Percentiles rank a stretch among this genome's conserved stretches.
These are phyloP conservation scores for Nothocercus julius DNA, from an alignment of 2,113 vertebrate genomes.

Conservation along the genomic window DNA sequence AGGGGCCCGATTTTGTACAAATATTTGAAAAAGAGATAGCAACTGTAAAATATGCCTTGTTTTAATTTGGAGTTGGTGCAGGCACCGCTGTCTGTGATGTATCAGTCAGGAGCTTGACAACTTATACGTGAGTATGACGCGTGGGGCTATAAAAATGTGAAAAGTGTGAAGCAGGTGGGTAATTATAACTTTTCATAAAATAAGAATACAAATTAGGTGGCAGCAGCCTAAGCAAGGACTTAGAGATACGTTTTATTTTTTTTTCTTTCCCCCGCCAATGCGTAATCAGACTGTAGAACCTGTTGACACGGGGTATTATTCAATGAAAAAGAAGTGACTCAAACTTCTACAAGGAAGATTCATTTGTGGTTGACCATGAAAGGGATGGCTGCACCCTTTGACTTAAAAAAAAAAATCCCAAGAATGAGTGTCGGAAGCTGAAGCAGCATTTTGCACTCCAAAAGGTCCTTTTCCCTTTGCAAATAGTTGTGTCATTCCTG, in stretches of 20 bases:
- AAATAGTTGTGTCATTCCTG: neutral
- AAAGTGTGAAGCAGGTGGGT: neutral
- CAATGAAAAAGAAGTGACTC: neutral
- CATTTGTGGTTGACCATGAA: neutral
- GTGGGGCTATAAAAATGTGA: neutral
- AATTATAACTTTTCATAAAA: neutral
- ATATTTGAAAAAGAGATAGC: neutral
- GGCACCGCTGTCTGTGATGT: rapidly evolving
- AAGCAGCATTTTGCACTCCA: neutral
- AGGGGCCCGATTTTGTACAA: neutral
- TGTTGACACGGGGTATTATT: neutral
- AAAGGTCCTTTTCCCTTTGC: neutral
- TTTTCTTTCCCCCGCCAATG: neutral
- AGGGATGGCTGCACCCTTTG: neutral
- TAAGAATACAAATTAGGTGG: neutral
- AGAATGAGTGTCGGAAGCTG: neutral
- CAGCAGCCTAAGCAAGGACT: neutral
- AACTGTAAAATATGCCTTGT: neutral
- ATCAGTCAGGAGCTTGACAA: neutral
- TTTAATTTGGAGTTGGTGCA: neutral
- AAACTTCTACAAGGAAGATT: neutral
- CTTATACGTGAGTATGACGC: rapidly evolving
- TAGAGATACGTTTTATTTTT: neutral
- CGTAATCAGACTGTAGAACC: neutral
- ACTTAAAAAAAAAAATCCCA: neutral